phyloP scores from a whole-genome alignment of 2,888 invertebrate species.

The Netelia melanura region DNA sequence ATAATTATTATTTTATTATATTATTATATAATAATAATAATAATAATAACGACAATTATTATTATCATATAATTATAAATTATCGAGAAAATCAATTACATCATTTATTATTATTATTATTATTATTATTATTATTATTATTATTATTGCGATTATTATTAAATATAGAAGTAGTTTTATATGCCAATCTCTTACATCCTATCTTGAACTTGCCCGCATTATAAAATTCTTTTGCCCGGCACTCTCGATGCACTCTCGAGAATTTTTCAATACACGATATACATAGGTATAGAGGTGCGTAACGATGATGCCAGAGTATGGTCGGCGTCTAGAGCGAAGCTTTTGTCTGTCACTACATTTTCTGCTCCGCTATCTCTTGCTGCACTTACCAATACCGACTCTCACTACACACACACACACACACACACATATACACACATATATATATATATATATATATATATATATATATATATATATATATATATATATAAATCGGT shows the following conservation, averaged over 20 bases:
- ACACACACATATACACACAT: no score
- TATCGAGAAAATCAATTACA: background rate
- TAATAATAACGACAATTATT: no score
- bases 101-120: background rate
- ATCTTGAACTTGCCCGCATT: conserved; percentile 49
- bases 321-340: background rate
- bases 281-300: background rate
- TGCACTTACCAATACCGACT: conserved; percentile 15
- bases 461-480: no score
- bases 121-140: conserved; percentile 1
- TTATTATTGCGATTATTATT: background rate
- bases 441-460: no score
- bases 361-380: conserved; percentile 31
- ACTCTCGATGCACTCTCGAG: conserved; percentile 21
- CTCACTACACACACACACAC: conserved; percentile 38
- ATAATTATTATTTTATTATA: no score
- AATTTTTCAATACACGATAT: conserved; percentile 36
- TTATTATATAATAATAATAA: no score
- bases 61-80: background rate
- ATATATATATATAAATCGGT: background rate
- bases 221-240: conserved; percentile 27
- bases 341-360: conserved; percentile 38
- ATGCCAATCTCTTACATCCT: conserved; percentile 11
- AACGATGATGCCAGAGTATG: background rate
- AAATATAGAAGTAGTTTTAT: conserved; percentile 1